Base-by-base conservation (phyloP, 2,797 vertebrate species). In the Siniperca obscura region DNA sequence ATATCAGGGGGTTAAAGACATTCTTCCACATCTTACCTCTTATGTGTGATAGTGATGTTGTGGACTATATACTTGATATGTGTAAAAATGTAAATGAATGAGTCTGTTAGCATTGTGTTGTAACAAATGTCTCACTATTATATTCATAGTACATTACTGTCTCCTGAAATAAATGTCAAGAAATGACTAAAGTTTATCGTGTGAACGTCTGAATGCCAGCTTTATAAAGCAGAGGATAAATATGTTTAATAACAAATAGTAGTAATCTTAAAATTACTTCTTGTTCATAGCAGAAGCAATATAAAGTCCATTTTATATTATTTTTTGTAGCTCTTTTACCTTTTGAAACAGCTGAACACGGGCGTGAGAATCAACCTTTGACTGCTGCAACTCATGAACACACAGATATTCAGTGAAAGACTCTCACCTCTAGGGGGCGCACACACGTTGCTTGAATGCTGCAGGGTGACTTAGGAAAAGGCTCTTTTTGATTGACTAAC, bases 11-110 rank as follows among this genome's bases (percentile, higher is more conserved):
- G 62, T 67, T 78, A 50, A 76, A 86, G 70, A 53, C 72, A 68
- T 85, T 93, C 79, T 87, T 92, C 80, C 83, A 86, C 70, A 76
- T 91, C 69, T 90, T 89, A 93, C 92, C 88, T 95, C 93, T 89
- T 89, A 83, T 85, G 89, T 87, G 80, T 90, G 82, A 90, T 87
- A 64, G 79, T 90, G 88, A 79, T 86, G 77, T 87, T 78, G 89
- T 91, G 87, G 76, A 90, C 25, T 89, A 86, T 87, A 76, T 86
- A 88, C 89, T 85, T 93, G 82, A 89, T 86, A 79, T 86, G 67
- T 91, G 79, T 85, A 87, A 74, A 78, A 73, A 79, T 92, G 90
- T 93, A 84, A 92, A 85, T 85, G 82, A 87, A 79, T 90, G 83
- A 85, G 60, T 75, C 57, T 79, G 70, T 79, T 84, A 79, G 72